These are phyloP conservation scores for Cantharis rustica DNA, from an alignment of 2,888 invertebrate genomes.

Conservation along the genomic window DNA sequence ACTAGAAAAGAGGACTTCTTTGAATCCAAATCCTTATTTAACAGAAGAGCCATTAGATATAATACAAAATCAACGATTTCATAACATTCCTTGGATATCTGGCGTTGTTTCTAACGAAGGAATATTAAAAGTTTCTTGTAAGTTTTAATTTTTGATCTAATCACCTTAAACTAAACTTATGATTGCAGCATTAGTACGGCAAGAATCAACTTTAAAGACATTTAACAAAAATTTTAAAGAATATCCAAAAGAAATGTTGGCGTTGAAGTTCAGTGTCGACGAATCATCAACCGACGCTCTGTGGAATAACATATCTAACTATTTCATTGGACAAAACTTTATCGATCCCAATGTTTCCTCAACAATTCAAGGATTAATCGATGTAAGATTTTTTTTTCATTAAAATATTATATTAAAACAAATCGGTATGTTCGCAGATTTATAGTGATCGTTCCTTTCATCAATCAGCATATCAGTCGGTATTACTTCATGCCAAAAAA, in stretches of 20 bases:
- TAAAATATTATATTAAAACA: neutral
- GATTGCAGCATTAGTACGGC: conserved; percentile 40
- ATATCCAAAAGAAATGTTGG: conserved; percentile 39
- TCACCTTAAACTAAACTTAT: neutral
- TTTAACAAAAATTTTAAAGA: conserved; percentile 43
- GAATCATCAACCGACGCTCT: neutral
- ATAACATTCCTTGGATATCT: conserved; percentile 58
- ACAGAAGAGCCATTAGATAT: conserved; percentile 54
- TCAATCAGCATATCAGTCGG: conserved; percentile 55
- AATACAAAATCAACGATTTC: conserved; percentile 52
- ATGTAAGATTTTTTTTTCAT: conserved; percentile 39
- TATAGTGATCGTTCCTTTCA: conserved; percentile 59
- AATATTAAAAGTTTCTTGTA: conserved; percentile 56
- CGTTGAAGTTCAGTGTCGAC: conserved; percentile 33
- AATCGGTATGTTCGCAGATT: conserved; percentile 46
- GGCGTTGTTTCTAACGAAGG: conserved; percentile 59
- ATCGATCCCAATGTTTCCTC: conserved; percentile 35
- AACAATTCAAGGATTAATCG: conserved; percentile 42
- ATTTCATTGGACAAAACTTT: conserved; percentile 38
- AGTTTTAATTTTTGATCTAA: conserved; percentile 20
- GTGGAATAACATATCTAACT: conserved; percentile 34
- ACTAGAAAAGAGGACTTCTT: conserved; percentile 50
- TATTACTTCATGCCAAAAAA: conserved; percentile 45
- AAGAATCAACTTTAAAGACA: conserved; percentile 31
- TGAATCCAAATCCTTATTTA: conserved; percentile 56